These are phyloP conservation scores for Aleiodes testaceus DNA, from an alignment of 2,888 invertebrate genomes.

Conservation along the genomic window DNA sequence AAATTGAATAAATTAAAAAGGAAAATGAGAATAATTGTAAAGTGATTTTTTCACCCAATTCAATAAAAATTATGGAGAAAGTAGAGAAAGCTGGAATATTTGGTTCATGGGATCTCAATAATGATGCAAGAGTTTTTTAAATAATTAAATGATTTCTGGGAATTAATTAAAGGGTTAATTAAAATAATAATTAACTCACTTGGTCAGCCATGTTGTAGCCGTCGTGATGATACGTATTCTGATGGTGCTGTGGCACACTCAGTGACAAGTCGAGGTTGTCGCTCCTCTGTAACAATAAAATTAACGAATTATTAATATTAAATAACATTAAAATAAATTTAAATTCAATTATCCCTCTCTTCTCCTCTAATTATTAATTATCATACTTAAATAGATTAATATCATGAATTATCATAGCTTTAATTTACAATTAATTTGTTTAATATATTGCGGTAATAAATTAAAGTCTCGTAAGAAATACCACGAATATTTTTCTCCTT, in stretches of 20 bases:
- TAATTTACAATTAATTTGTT: no score
- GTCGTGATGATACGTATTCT: conserved; percentile 76
- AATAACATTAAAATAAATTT: neutral
- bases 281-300: conserved; percentile 80
- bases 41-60: neutral
- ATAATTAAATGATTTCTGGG: conserved; percentile 25
- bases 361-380: no score
- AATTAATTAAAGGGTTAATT: neutral
- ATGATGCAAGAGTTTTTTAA: conserved; percentile 5
- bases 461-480: no score
- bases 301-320: conserved; percentile 18
- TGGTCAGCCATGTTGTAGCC: conserved; percentile 86
- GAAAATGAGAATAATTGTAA: neutral
- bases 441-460: no score
- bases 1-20: neutral
- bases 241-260: conserved; percentile 78
- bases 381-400: no score
- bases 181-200: conserved; percentile 72
- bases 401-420: no score
- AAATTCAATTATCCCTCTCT: no score
- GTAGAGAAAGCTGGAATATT: no score
- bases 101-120: no score
- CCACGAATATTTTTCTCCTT: neutral
- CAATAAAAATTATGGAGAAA: no score
- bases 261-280: conserved; percentile 84